Evolutionary conservation across 2,113 vertebrate species (phyloP), one percentile per base, ranked within the genome.

Genomic region (Lophochroa leadbeateri): DNA sequence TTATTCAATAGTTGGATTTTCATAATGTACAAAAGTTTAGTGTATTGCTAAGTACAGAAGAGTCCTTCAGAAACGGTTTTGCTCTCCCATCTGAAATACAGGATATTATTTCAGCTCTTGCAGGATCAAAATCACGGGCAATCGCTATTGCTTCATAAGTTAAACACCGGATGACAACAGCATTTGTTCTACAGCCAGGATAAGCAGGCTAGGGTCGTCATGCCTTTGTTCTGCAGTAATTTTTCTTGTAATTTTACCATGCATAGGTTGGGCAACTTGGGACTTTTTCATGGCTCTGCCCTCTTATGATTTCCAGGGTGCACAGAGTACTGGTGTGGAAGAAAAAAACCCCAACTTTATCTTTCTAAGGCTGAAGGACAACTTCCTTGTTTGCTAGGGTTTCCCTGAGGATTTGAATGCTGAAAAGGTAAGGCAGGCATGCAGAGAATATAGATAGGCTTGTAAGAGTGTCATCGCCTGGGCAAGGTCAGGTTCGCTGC

Each of bases 151-250:
- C 92, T 87, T 89, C 96, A 86, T 92, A 95, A 96, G 90, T 98
- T 92, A 97, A 92, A 91, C 80, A 58, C 60, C 0, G 0, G 44
- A 57, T 82, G 94, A 90, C 96, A 97, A 86, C 23, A 39, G 53
- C 90, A 65, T 96, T 95, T 96, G 97, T 96, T 98, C 97, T 77
- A 79, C 90, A 83, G 96, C 97, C 96, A 96, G 95, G 70, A 77
- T 89, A 96, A 95, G 93, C 88, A 96, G 85, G 91, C 88, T 64
- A 88, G 96, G 96, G 97, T 98, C 96, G 84, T 97, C 94, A 98
- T 79, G 98, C 98, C 96, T 97, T 58, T 82, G 88, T 82, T 69
- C 83, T n/a, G 1, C 63, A 91, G 91, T 94, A 83, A 95, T 95
- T 95, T 93, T 97, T 95, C 92, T 95, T 95, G 87, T 96, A 80